Evolutionary conservation across 2,888 invertebrate species (phyloP), one percentile per base, ranked within the genome.

Genomic region (Tillus elongatus): DNA sequence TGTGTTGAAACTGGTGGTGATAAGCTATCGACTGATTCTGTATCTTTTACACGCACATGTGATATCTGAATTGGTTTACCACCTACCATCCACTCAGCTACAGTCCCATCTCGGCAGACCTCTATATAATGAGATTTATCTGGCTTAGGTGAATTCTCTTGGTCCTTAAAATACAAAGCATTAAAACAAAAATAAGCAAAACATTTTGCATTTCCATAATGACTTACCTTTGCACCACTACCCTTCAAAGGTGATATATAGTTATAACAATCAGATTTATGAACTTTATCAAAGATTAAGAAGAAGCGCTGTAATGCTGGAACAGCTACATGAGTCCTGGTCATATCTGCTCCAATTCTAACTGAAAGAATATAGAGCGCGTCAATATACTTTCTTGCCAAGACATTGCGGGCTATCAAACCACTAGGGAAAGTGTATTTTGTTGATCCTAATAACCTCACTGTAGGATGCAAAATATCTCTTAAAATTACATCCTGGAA

Each of bases 391-490:
- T 93, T 91, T 44, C 82, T 75, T 0, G 86, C 78, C 27, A 93
- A 66, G 4, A 87, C 76, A 32, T 75, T 72, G 1, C 93, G 75
- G 1, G 87, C 86, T 14, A 71, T 60, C 32, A 74, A 71, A 1
- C 92, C 91, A 53, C 79, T 82, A 0, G 93, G 91, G 68, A 92
- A 95, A 6, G 77, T 67, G 44, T 83, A 74, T 40, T 82, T 77
- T 0, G 79, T 76, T 0, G 92, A 87, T 2, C 88, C 83, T 2
- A 91, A 69, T 24, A 95, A 68, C 2, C 84, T 75, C 2, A 93
- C 74, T 0, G 83, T 76, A 9, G 93, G 93, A 56, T 86, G 77
- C 1, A 97, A 64, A 31, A 95, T 85, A 13, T 80, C 77, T 54
- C 82, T 82, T 12, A 95, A 71, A 40, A 96, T 77, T 1, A 79